phyloP scores from a whole-genome alignment of 2,797 vertebrate genomes.

The Sebastolobus alascanus region DNA sequence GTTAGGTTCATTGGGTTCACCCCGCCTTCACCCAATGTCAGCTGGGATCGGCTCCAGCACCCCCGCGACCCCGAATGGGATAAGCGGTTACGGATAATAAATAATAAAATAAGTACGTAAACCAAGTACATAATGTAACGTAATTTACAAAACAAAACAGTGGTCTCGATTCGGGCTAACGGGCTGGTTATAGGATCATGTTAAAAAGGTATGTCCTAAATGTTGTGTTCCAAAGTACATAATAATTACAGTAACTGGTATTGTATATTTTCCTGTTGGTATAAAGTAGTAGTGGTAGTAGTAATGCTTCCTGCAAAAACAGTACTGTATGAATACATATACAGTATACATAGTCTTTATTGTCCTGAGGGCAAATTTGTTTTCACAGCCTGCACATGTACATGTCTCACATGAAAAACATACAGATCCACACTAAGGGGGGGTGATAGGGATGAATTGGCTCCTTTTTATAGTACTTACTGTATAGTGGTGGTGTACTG shows the following conservation, averaged over 20 bases:
- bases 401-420: not conserved
- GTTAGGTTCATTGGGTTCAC: no score
- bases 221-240: not conserved
- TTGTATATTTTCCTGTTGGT: not conserved
- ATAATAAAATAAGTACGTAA: no score
- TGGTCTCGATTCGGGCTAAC: no score
- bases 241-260: not conserved
- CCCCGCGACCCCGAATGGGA: no score
- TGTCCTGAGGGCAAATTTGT: not conserved
- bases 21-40: no score
- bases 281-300: not conserved
- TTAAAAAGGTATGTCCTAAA: not conserved
- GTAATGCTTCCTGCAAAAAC: not conserved
- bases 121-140: no score
- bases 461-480: not conserved
- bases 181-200: not conserved
- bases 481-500: not conserved
- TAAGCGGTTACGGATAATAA: no score
- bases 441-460: not conserved
- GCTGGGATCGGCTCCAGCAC: no score
- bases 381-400: not conserved
- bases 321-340: not conserved
- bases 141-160: no score
- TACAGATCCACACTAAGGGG: not conserved
- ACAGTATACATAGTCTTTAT: not conserved